phyloP scores from a whole-genome alignment of 2,113 vertebrate species.

The Apodemus speciosus region DNA sequence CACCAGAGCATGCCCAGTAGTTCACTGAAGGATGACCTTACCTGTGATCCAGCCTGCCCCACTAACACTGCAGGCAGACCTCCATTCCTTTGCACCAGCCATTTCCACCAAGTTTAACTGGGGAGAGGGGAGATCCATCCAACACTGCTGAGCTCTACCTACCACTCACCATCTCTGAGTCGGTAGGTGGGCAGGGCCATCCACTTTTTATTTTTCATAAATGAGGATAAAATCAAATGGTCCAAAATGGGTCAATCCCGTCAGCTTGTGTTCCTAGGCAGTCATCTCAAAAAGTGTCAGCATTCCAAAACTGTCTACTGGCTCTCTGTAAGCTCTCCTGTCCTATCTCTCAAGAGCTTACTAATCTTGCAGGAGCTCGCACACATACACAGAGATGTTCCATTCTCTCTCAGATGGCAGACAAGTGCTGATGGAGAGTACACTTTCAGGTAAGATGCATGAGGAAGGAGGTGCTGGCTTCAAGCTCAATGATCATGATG shows the following conservation, averaged over 20 bases:
- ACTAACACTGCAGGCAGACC: neutral
- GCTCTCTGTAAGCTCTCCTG: neutral
- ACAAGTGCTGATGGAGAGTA: neutral
- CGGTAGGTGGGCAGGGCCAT: neutral
- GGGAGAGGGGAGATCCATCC: neutral
- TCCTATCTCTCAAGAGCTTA: neutral
- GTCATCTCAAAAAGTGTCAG: neutral
- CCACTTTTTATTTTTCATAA: neutral
- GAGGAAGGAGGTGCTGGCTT: neutral
- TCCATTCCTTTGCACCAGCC: neutral
- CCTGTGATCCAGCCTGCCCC: neutral
- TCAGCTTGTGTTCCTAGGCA: neutral
- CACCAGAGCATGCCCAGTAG: neutral
- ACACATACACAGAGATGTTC: neutral
- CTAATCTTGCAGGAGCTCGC: neutral
- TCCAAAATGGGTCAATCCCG: neutral
- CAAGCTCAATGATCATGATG: neutral
- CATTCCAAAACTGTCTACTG: neutral
- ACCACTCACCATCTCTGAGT: neutral
- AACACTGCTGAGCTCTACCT: neutral
- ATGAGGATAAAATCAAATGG: neutral
- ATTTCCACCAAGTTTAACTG: neutral
- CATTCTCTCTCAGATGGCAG: neutral
- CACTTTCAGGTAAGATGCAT: neutral
- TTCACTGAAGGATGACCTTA: neutral